phyloP scores from a whole-genome alignment of 2,113 vertebrate genomes.

The Toxostoma redivivum region DNA sequence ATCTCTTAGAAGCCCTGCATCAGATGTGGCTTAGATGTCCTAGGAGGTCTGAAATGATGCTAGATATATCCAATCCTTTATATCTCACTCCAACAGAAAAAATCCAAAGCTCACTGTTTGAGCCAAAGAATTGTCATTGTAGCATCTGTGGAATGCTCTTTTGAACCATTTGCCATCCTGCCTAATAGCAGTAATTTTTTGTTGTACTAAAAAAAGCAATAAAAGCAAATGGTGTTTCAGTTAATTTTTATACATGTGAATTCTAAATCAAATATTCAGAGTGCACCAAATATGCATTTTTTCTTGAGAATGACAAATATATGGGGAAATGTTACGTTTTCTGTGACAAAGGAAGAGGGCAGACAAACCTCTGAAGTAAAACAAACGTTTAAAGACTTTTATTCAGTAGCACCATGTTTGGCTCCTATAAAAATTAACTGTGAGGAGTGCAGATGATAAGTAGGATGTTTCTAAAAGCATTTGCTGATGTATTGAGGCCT shows the following conservation, averaged over 20 bases:
- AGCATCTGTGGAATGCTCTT: background rate
- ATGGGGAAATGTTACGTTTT: background rate
- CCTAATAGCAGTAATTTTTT: background rate
- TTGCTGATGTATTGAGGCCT: background rate
- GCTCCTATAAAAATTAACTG: background rate
- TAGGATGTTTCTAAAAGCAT: background rate
- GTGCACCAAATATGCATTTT: background rate
- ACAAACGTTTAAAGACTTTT: background rate
- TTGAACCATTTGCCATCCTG: background rate
- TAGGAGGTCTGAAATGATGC: background rate
- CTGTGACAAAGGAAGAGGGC: background rate
- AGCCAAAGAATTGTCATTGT: background rate
- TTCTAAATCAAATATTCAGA: background rate
- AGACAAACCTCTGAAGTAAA: background rate
- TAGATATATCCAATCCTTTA: background rate
- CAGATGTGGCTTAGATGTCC: background rate
- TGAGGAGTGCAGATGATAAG: background rate
- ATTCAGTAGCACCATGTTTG: background rate
- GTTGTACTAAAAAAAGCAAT: background rate
- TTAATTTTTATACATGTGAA: background rate
- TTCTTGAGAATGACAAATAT: background rate
- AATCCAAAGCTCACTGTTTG: fast-evolving
- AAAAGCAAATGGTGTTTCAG: background rate
- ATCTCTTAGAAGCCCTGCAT: background rate
- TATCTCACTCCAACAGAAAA: background rate